Percentiles rank a stretch among this genome's conserved stretches.
Evolutionary conservation across 2,888 invertebrate species (phyloP).

Genomic region (Acleris emargana): DNA sequence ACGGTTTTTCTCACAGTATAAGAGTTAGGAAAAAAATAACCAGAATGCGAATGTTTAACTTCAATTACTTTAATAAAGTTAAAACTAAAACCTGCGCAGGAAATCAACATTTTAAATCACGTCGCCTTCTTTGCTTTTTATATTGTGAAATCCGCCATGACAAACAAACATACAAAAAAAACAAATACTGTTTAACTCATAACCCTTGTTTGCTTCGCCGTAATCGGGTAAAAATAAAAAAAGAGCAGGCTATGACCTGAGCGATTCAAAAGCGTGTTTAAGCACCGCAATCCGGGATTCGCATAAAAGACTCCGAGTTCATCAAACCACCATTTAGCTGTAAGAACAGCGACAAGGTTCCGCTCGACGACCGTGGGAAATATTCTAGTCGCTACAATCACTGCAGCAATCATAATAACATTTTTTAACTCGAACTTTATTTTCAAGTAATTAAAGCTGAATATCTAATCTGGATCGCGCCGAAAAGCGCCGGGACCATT

Average conservation of each 20-base stretch:
- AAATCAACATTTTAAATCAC: too few species aligned
- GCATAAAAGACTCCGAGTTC: conserved; percentile 45
- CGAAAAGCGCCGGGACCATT: conserved; percentile 7
- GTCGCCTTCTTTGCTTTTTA: too few species aligned
- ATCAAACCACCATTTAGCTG: conserved; percentile 44
- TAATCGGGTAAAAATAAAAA: conserved; percentile 2
- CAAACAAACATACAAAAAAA: too few species aligned
- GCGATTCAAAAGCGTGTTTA: conserved; percentile 8
- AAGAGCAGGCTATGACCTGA: neutral
- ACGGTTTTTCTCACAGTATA: neutral
- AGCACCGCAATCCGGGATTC: conserved; percentile 51
- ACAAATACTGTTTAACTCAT: too few species aligned
- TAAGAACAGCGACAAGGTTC: conserved; percentile 47
- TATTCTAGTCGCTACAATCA: conserved; percentile 13
- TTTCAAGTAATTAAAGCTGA: conserved; percentile 22
- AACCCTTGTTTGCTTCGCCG: too few species aligned
- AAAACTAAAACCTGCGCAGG: too few species aligned
- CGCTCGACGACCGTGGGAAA: conserved; percentile 63
- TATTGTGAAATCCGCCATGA: too few species aligned
- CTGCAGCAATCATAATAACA: conserved; percentile 7
- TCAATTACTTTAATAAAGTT: too few species aligned
- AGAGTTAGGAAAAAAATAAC: neutral
- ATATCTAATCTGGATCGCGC: conserved; percentile 13
- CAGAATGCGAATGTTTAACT: neutral
- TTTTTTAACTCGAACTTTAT: conserved; percentile 38